Percentiles rank a stretch among this genome's conserved stretches.
phyloP scores from a whole-genome alignment of 2,797 vertebrate species.

The Natrix natrix region DNA sequence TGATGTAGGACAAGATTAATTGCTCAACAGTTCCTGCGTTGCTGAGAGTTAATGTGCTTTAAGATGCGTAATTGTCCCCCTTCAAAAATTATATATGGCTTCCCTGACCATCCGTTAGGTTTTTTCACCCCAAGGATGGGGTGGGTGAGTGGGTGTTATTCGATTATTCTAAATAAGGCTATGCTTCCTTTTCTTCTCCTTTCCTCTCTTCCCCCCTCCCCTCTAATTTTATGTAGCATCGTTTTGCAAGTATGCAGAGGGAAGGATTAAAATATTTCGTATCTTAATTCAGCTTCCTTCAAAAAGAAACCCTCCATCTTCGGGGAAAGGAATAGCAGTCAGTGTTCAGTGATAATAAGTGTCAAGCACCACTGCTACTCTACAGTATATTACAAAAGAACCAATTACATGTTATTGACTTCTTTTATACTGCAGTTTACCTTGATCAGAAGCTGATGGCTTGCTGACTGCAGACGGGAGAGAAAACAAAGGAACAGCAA shows the following conservation, averaged over 20 bases:
- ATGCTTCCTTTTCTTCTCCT: background rate
- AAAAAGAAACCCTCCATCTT: slow-evolving; percentile 17
- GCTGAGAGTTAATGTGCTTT: slow-evolving; percentile 37
- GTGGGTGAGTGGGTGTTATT: background rate
- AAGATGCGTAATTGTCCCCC: slow-evolving; percentile 20
- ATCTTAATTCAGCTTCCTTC: slow-evolving; percentile 17
- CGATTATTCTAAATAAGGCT: background rate
- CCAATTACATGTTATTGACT: slow-evolving; percentile 1
- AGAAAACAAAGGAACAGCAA: background rate
- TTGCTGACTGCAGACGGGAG: background rate
- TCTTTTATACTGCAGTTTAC: slow-evolving; percentile 30
- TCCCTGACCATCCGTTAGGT: slow-evolving; percentile 26
- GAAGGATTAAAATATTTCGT: slow-evolving; percentile 7
- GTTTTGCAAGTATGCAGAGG: background rate
- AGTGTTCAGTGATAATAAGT: background rate
- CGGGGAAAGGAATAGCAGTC: background rate
- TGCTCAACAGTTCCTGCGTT: slow-evolving; percentile 17
- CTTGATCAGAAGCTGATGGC: slow-evolving; percentile 39
- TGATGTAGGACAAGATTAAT: slow-evolving; percentile 27
- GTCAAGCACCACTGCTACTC: slow-evolving; percentile 22
- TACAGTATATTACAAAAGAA: slow-evolving; percentile 34
- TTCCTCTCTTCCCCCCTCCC: background rate
- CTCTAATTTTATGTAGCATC: slow-evolving; percentile 38
- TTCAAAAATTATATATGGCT: slow-evolving; percentile 48
- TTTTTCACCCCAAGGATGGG: background rate